Conservation (phyloP, 2,888 invertebrate genomes). For the Parnassius smintheus region DNA sequence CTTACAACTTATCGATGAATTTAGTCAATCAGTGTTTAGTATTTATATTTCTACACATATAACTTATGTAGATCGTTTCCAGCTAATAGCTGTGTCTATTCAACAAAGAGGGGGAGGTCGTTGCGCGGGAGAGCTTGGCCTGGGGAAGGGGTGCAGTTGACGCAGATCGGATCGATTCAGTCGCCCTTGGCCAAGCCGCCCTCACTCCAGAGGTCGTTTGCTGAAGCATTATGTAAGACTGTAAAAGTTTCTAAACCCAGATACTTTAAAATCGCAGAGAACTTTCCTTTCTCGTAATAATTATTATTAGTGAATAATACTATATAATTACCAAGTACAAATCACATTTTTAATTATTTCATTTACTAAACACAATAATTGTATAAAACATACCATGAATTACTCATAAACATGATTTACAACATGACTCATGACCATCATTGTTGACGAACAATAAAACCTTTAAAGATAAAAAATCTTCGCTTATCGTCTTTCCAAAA, state of each 20-base stretch:
- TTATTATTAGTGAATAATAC: no score
- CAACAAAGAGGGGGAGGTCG: conserved; percentile 18
- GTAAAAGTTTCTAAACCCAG: conserved; percentile 8
- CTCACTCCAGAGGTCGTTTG: conserved; percentile 56
- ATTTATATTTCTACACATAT: background rate
- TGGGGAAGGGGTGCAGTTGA: conserved; percentile 27
- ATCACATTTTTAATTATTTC: background rate
- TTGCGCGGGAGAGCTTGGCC: conserved; percentile 13
- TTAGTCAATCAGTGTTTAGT: background rate
- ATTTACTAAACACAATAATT: background rate
- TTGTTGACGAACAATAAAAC: conserved; percentile 4
- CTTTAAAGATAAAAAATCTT: conserved; percentile 1
- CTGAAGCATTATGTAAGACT: conserved; percentile 66
- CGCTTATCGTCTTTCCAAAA: conserved; percentile 28
- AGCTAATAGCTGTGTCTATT: conserved; percentile 34
- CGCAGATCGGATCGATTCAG: conserved; percentile 59
- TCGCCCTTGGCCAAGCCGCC: conserved; percentile 73
- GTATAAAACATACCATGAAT: background rate
- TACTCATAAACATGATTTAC: background rate
- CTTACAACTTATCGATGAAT: background rate
- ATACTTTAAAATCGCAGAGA: conserved; percentile 7
- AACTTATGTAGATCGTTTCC: conserved; percentile 4
- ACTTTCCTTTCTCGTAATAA: background rate
- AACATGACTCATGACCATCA: background rate
- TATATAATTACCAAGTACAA: no score